Evolutionary conservation across 2,888 invertebrate genomes (phyloP), one percentile per base, ranked within the genome.

Genomic region (Agrochola macilenta): DNA sequence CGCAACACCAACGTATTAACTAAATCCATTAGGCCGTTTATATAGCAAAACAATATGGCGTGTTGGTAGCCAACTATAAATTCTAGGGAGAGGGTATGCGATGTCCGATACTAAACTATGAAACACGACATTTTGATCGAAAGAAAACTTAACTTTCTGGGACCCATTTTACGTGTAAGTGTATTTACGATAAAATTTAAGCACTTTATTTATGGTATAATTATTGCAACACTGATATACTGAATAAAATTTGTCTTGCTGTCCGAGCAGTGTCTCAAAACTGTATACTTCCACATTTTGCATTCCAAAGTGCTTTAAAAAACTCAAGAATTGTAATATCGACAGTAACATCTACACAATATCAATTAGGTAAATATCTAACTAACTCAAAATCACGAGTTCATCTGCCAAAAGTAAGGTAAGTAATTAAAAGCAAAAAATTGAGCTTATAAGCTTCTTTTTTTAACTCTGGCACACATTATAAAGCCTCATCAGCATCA

Each of bases 21-120:
- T 89, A 88, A 89, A 80, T 79, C 49, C 82, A 84, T 89, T 90
- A 91, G 91, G 90, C 90, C 90, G 84, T 84, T 39, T 87, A 88
- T 64, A 89, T 87, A 85, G 84, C 87, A 83, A 84, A 88, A 86
- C 85, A 86, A 83, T 85, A 87, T 85, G 83, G 82, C 89, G 78
- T 84, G 81, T 84, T 84, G 83, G 58, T 75, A 77, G 88, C 88
- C 81, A 77, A 87, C 81, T 78, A 77, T 78, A 80, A 74, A 71
- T 72, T 76, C 69, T 84, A 75, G 61, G 63, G 57, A 77, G 74
- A 65, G 74, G 70, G 64, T 64, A 66, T 57, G 69, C 66, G 54
- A 35, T 43, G 57, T 74, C 76, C 35, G 64, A 57, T 68, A 60
- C 58, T 72, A 65, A 69, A 76, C 17, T 73, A 78, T 85, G 76